phyloP scores from a whole-genome alignment of 1,140 invertebrate genomes.

The Ericerus pela region DNA sequence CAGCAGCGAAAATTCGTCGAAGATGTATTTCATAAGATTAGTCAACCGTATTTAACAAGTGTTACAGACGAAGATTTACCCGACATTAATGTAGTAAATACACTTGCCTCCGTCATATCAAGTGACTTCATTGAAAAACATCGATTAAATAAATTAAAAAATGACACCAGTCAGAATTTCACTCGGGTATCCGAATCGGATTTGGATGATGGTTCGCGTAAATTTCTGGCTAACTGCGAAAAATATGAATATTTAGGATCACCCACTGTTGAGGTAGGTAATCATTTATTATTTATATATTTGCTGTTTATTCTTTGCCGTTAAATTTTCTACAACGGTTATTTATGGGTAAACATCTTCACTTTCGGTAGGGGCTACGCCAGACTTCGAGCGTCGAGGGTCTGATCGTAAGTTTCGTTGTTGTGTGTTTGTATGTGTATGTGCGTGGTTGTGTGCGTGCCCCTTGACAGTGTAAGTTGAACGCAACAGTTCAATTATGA shows the following conservation, averaged over 20 bases:
- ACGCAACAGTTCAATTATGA: too few species aligned
- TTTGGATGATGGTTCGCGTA: background rate
- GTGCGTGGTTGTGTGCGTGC: too few species aligned
- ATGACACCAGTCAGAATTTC: background rate
- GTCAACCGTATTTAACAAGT: conserved; percentile 2
- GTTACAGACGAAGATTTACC: conserved; percentile 2
- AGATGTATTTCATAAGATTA: background rate
- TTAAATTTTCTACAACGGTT: too few species aligned
- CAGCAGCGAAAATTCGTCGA: background rate
- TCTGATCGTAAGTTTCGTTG: too few species aligned
- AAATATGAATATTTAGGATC: conserved; percentile 1
- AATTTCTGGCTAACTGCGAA: background rate
- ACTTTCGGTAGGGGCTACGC: too few species aligned
- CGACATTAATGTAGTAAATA: background rate
- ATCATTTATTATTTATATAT: conserved; percentile 17
- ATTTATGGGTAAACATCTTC: too few species aligned
- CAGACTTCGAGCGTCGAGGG: too few species aligned
- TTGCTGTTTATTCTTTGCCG: too few species aligned
- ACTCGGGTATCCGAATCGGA: background rate
- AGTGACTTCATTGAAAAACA: conserved; percentile 1
- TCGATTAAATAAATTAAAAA: background rate
- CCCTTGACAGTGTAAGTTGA: too few species aligned
- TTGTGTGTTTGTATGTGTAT: too few species aligned
- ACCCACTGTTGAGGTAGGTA: conserved; percentile 48
- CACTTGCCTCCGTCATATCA: background rate